Conservation (phyloP, 92 coral and sea anemone species). For the Blastomussa wellsi region DNA sequence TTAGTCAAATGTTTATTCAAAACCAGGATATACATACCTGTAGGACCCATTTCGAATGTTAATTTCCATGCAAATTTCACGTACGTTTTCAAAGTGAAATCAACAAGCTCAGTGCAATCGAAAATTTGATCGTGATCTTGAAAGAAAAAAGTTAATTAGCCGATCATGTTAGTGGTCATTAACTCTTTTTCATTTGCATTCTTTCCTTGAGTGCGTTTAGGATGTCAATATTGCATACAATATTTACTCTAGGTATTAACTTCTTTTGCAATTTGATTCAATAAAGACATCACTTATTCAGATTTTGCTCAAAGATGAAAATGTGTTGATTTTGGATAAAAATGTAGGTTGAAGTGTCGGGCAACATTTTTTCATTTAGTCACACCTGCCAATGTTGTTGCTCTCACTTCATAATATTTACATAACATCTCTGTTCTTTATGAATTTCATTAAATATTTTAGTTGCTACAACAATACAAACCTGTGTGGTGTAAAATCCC, state of each 20-base stretch:
- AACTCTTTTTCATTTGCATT: constrained; percentile 11
- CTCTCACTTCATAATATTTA: constrained; percentile 30
- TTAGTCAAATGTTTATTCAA: constrained; percentile 8
- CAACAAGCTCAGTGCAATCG: neutral
- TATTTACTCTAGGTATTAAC: constrained; percentile 1
- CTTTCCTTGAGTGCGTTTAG: constrained; percentile 11
- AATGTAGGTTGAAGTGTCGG: neutral
- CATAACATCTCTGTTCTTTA: neutral
- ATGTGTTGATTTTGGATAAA: constrained; percentile 17
- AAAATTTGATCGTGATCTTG: constrained; percentile 1
- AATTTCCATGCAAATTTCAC: neutral
- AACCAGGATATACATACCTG: neutral
- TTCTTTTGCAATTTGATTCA: neutral
- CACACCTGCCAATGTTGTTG: neutral
- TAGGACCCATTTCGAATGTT: constrained; percentile 11
- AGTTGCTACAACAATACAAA: constrained; percentile 37
- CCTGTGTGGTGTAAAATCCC: neutral
- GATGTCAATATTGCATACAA: constrained; percentile 23
- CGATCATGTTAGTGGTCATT: neutral
- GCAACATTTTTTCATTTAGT: neutral
- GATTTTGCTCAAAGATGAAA: neutral
- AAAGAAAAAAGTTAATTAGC: constrained; percentile 11
- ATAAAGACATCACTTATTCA: neutral
- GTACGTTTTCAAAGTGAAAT: neutral
- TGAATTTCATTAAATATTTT: constrained; percentile 22